phyloP scores from a whole-genome alignment of 2,888 invertebrate genomes.

The Argyra leucocephala region DNA sequence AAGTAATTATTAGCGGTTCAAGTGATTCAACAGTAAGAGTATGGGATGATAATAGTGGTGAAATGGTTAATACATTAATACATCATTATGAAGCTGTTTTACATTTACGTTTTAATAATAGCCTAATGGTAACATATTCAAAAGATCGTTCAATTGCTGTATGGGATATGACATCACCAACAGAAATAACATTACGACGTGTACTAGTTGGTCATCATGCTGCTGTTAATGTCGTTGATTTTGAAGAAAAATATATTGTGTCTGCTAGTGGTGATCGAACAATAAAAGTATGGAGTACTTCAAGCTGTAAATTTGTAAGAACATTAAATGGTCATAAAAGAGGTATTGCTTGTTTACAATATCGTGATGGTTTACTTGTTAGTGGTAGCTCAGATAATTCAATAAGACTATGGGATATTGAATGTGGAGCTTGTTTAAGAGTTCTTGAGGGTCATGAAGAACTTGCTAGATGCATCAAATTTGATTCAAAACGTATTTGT shows the following conservation, averaged over 20 bases:
- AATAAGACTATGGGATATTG: constrained; percentile 64
- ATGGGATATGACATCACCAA: constrained; percentile 98
- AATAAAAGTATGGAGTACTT: constrained; percentile 99
- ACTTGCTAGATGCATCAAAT: constrained; percentile 94
- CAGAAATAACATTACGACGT: constrained; percentile 87
- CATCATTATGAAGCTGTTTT: constrained; percentile 99
- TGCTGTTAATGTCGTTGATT: constrained; percentile 99
- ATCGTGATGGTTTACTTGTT: constrained; percentile 93
- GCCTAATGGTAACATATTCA: constrained; percentile 99
- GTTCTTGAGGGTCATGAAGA: constrained; percentile 98
- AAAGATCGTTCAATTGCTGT: constrained; percentile 99
- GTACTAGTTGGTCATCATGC: constrained; percentile 98
- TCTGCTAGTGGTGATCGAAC: constrained; percentile 98
- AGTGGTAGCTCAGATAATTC: constrained; percentile 99
- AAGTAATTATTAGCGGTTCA: constrained; percentile 96
- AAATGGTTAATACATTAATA: constrained; percentile 95
- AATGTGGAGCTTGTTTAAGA: constrained; percentile 60
- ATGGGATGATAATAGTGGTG: constrained; percentile 93
- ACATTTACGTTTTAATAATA: constrained; percentile 95
- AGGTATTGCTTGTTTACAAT: constrained; percentile 98
- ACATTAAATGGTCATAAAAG: constrained; percentile 98
- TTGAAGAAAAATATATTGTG: constrained; percentile 99
- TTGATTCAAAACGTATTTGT: constrained; percentile 99
- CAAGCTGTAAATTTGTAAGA: constrained; percentile 95
- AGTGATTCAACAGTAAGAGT: constrained; percentile 97